Conservation (phyloP, 1,140 invertebrate species). For the Dufourea novaeangliae region DNA sequence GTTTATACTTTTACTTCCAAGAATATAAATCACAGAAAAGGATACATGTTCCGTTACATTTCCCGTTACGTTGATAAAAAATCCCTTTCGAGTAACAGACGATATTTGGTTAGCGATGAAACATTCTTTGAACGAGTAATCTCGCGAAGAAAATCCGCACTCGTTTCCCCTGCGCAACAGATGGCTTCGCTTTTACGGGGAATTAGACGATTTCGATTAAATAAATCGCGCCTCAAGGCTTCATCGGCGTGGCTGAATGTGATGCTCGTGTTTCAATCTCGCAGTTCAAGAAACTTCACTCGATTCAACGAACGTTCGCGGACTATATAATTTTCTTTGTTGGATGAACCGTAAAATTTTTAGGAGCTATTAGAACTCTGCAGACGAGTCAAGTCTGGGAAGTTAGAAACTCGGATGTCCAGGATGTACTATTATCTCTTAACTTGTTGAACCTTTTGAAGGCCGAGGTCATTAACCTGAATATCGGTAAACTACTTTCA, state of each 20-base stretch:
- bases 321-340: not conserved
- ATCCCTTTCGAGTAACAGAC: not conserved
- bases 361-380: not conserved
- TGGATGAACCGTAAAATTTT: not conserved
- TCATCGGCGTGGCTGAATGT: conserved; percentile 25
- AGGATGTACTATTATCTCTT: not conserved
- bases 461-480: not conserved
- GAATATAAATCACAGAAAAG: too few species aligned
- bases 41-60: too few species aligned
- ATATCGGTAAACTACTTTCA: too few species aligned
- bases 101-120: not conserved
- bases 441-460: not conserved
- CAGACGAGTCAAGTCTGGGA: not conserved
- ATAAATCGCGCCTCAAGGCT: conserved; percentile 55
- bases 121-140: not conserved
- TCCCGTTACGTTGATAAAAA: too few species aligned
- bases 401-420: not conserved
- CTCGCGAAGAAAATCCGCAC: not conserved
- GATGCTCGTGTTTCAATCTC: conserved; percentile 17
- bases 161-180: conserved; percentile 49
- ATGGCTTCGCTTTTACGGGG: conserved; percentile 59
- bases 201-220: conserved; percentile 59
- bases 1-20: conserved; percentile 1
- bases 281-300: conserved; percentile 10
- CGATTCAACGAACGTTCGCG: not conserved